These are phyloP conservation scores for Zaprionus vittiger DNA, from an alignment of 1,140 invertebrate genomes.

Conservation along the genomic window DNA sequence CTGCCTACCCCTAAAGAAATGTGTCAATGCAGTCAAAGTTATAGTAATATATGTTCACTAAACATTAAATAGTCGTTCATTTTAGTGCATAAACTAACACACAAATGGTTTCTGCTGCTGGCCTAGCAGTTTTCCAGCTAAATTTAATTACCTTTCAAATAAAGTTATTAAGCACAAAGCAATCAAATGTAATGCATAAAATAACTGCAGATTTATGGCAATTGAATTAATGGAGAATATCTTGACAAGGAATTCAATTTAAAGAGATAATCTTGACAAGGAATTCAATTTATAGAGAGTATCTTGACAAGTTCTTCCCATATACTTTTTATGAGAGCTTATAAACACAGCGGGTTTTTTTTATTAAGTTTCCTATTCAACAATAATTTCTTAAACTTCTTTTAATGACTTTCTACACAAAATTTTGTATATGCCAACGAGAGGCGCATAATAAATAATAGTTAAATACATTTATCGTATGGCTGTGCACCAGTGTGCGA, in stretches of 20 bases:
- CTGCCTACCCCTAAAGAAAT: no score
- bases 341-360: background rate
- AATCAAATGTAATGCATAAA: background rate
- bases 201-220: background rate
- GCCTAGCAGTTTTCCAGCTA: background rate
- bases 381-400: background rate
- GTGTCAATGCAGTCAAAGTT: no score
- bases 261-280: no score
- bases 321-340: background rate
- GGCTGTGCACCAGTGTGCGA: slow-evolving; percentile 16
- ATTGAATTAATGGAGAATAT: background rate
- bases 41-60: no score
- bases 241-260: background rate
- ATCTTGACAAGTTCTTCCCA: no score
- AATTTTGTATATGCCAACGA: background rate
- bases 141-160: background rate
- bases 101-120: no score
- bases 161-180: background rate
- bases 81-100: no score
- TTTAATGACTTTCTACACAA: background rate
- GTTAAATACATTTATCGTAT: background rate
- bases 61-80: no score
- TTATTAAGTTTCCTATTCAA: background rate
- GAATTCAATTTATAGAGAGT: background rate
- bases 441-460: no score